phyloP scores from a whole-genome alignment of 1,140 invertebrate genomes.

The Heliconius nattereri region DNA sequence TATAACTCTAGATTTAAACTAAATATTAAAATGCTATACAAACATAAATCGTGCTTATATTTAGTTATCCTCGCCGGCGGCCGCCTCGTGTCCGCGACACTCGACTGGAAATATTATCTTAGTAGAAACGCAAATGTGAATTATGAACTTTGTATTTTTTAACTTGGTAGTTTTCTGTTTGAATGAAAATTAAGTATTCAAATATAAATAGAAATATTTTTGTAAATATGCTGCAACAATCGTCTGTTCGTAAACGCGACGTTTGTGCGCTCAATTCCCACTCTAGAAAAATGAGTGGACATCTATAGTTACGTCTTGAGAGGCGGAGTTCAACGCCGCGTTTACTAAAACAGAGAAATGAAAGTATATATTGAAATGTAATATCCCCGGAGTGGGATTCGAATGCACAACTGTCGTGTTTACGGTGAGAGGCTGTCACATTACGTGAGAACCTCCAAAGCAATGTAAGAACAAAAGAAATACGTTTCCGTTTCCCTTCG shows the following conservation, averaged over 20 bases:
- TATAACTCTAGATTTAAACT: background rate
- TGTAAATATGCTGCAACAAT: background rate
- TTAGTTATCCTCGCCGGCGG: background rate
- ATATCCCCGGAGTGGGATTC: no score
- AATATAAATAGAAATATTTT: background rate
- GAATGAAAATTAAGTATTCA: background rate
- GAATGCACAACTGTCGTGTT: no score
- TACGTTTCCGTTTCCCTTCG: background rate
- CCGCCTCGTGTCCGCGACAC: background rate
- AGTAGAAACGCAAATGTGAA: background rate
- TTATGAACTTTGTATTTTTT: slow-evolving; percentile 6
- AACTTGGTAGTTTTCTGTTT: background rate
- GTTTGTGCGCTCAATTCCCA: no score
- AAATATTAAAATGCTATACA: background rate
- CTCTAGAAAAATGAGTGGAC: no score
- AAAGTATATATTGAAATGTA: no score
- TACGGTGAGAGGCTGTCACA: no score
- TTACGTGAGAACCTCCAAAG: no score
- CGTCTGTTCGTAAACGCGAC: no score
- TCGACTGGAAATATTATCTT: background rate
- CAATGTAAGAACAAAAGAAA: background rate
- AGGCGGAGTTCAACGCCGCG: no score
- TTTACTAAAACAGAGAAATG: background rate
- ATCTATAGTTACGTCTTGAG: no score
- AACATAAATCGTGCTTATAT: background rate